Conservation (phyloP, 2,797 vertebrate genomes). For the Thripadectes ignobilis region DNA sequence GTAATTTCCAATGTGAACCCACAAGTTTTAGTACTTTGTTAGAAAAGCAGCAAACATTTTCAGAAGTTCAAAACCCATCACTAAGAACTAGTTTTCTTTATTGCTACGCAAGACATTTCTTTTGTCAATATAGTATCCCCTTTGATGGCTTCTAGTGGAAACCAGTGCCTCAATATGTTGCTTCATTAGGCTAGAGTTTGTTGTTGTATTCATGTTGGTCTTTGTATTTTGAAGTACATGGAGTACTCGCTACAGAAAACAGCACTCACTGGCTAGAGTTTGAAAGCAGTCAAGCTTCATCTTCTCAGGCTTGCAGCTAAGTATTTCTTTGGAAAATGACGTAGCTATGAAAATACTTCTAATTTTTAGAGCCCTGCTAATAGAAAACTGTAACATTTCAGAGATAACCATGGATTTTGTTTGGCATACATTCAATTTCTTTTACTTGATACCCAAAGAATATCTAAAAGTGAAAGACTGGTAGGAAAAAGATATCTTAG, state of each 20-base stretch:
- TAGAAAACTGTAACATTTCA: not conserved
- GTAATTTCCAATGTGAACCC: not conserved
- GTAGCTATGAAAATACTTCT: not conserved
- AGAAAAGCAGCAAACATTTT: not conserved
- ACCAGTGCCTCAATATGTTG: slow-evolving; percentile 8
- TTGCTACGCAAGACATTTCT: not conserved
- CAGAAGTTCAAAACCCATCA: not conserved
- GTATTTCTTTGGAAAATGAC: not conserved
- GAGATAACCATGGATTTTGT: not conserved
- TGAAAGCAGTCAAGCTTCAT: not conserved
- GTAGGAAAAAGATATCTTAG: not conserved
- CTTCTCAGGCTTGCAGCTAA: not conserved
- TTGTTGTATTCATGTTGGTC: not conserved
- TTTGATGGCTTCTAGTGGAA: slow-evolving; percentile 33
- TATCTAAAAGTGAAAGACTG: not conserved
- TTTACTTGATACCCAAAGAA: not conserved
- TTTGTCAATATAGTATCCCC: not conserved
- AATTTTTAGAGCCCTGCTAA: not conserved
- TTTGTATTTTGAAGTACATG: slow-evolving; percentile 5
- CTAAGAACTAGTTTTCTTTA: not conserved
- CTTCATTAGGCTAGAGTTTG: slow-evolving; percentile 36
- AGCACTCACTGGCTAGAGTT: not conserved
- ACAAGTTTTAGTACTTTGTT: not conserved
- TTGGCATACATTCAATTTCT: not conserved
- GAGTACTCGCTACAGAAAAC: not conserved